Percentiles rank a stretch among this genome's conserved stretches.
phyloP scores from a whole-genome alignment of 2,113 vertebrate genomes.

The Rhinoptilus africanus region DNA sequence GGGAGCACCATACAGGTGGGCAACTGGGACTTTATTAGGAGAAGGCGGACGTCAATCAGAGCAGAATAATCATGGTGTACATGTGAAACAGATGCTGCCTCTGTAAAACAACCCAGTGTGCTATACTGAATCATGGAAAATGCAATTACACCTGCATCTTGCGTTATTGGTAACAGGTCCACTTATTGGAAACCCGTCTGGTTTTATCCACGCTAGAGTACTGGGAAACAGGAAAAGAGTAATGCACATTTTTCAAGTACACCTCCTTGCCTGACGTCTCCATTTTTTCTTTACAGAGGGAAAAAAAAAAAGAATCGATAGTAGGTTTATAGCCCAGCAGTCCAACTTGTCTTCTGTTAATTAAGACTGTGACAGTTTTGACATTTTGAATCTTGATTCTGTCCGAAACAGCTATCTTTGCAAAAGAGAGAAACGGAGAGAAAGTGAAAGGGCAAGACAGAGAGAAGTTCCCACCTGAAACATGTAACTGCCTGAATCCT shows the following conservation, averaged over 20 bases:
- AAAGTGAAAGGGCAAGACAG: background rate
- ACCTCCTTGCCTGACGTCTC: background rate
- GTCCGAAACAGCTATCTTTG: background rate
- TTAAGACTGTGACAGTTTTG: background rate
- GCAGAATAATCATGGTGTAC: slow-evolving; percentile 36
- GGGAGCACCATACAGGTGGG: slow-evolving; percentile 8
- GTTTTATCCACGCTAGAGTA: background rate
- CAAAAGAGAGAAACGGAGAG: background rate
- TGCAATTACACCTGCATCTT: slow-evolving; percentile 45
- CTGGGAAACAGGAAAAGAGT: background rate
- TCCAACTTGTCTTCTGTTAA: background rate
- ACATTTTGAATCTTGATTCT: background rate
- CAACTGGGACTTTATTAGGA: slow-evolving; percentile 45
- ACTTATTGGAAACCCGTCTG: slow-evolving; percentile 6
- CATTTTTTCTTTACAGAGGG: background rate
- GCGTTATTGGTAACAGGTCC: slow-evolving; percentile 40
- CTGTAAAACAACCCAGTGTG: slow-evolving; percentile 60
- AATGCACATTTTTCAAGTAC: slow-evolving; percentile 1
- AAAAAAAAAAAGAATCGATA: background rate
- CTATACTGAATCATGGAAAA: slow-evolving; percentile 61
- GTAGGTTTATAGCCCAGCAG: background rate
- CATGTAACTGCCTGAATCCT: background rate
- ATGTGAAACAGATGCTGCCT: slow-evolving; percentile 60
- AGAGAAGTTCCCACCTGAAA: background rate
- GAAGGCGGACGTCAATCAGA: slow-evolving; percentile 67